Percentiles rank a stretch among this genome's conserved stretches.
Evolutionary conservation across 1,140 invertebrate species (phyloP).

Genomic region (Bombus superbus): DNA sequence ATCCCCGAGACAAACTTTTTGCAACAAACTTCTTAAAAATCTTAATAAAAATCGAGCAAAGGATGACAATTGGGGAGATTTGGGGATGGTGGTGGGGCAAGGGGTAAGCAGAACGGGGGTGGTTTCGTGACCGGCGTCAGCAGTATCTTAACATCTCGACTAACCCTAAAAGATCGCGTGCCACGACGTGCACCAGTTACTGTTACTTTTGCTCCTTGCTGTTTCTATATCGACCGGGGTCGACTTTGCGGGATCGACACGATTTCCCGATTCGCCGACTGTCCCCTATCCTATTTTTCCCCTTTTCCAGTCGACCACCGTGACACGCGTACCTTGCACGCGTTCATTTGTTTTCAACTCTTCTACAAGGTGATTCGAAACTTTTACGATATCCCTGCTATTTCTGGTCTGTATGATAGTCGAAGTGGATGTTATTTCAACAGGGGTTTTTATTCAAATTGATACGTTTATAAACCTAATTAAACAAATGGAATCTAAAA

Average conservation of each 20-base stretch:
- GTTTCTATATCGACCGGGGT: slow-evolving; percentile 73
- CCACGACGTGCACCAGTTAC: slow-evolving; percentile 71
- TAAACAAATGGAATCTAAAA: too few relatives aligned
- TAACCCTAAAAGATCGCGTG: slow-evolving; percentile 78
- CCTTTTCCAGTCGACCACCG: not conserved
- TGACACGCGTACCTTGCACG: slow-evolving; percentile 5
- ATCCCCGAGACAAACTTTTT: not conserved
- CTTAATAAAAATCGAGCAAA: not conserved
- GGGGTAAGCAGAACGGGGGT: slow-evolving; percentile 14
- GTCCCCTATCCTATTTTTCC: slow-evolving; percentile 45
- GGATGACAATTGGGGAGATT: not conserved
- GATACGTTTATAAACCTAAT: too few relatives aligned
- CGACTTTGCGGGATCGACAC: slow-evolving; percentile 21
- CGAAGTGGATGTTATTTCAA: not conserved
- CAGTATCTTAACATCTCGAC: slow-evolving; percentile 78
- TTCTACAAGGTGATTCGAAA: not conserved
- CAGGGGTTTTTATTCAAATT: too few relatives aligned
- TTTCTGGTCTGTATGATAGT: not conserved
- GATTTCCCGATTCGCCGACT: slow-evolving; percentile 44
- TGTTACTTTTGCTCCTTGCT: slow-evolving; percentile 68
- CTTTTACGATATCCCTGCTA: not conserved
- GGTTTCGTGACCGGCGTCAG: slow-evolving; percentile 77
- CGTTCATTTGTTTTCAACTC: not conserved
- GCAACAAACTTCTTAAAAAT: not conserved
- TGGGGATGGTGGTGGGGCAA: not conserved